phyloP scores from a whole-genome alignment of 2,797 vertebrate genomes.

The Dromococcyx pavoninus region DNA sequence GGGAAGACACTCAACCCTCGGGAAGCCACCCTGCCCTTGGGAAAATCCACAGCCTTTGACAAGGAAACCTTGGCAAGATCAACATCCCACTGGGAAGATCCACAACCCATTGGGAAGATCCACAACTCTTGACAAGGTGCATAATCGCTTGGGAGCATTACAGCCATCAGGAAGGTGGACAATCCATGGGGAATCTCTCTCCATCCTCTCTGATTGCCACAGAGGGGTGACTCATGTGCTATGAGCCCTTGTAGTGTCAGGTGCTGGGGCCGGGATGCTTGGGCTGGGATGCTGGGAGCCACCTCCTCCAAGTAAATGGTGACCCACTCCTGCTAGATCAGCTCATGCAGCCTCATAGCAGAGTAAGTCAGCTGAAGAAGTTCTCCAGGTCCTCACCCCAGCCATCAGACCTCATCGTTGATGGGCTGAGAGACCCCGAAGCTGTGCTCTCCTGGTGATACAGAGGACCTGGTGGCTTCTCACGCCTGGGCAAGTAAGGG shows the following conservation, averaged over 20 bases:
- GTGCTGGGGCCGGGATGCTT: fast-evolving
- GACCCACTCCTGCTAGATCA: neutral
- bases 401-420: neutral
- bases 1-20: neutral
- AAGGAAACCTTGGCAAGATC: neutral
- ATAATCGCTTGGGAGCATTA: neutral
- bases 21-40: fast-evolving
- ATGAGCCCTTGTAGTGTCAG: fast-evolving
- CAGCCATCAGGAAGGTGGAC: neutral
- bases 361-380: too few species aligned
- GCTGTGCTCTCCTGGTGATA: fast-evolving
- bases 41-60: fast-evolving
- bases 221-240: neutral
- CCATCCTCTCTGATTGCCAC: neutral
- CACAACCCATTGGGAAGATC: neutral
- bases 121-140: too few species aligned
- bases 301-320: neutral
- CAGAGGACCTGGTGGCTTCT: neutral
- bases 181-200: neutral
- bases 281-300: neutral
- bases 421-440: neutral
- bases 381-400: neutral
- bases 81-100: neutral
- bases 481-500: fast-evolving
- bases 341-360: fast-evolving